Percentiles rank a stretch among this genome's conserved stretches.
These are phyloP conservation scores for Sialis lutaria DNA, from an alignment of 2,888 invertebrate species.

Conservation along the genomic window DNA sequence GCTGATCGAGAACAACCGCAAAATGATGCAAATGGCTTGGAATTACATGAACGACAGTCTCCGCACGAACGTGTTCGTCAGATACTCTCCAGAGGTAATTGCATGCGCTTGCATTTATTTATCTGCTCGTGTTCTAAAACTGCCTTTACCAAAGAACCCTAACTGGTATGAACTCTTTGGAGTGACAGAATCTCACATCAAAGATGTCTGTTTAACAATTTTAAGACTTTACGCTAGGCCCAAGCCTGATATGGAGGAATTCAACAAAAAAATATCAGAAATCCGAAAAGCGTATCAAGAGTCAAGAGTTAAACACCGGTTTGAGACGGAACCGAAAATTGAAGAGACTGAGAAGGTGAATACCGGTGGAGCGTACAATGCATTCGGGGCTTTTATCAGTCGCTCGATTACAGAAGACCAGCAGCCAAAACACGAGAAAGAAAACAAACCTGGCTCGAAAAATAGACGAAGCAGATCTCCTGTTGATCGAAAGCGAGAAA, in stretches of 20 bases:
- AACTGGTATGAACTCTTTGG: slow-evolving; percentile 82
- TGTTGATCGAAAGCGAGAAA: slow-evolving; percentile 19
- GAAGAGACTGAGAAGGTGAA: slow-evolving; percentile 29
- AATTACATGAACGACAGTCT: slow-evolving; percentile 99
- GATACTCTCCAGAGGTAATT: slow-evolving; percentile 91
- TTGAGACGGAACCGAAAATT: slow-evolving; percentile 28
- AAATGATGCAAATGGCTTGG: slow-evolving; percentile 93
- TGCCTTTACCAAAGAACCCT: slow-evolving; percentile 73
- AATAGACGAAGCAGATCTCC: slow-evolving; percentile 25
- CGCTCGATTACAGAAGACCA: slow-evolving; percentile 21
- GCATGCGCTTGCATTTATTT: slow-evolving; percentile 98
- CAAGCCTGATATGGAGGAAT: slow-evolving; percentile 55
- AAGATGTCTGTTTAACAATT: slow-evolving; percentile 68
- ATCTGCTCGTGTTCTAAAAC: slow-evolving; percentile 72
- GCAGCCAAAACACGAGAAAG: slow-evolving; percentile 21
- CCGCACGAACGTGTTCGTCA: slow-evolving; percentile 89
- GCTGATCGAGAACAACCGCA: slow-evolving; percentile 70
- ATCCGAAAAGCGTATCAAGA: slow-evolving; percentile 53
- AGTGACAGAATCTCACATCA: slow-evolving; percentile 65
- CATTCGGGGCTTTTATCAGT: slow-evolving; percentile 49
- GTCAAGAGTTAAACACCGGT: slow-evolving; percentile 35
- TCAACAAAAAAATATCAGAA: slow-evolving; percentile 59
- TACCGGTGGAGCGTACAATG: slow-evolving; percentile 40
- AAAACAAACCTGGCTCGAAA: slow-evolving; percentile 21
- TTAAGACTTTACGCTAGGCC: slow-evolving; percentile 67